These are phyloP conservation scores for Hippocampus zosterae DNA, from an alignment of 2,113 vertebrate genomes.

Conservation along the genomic window DNA sequence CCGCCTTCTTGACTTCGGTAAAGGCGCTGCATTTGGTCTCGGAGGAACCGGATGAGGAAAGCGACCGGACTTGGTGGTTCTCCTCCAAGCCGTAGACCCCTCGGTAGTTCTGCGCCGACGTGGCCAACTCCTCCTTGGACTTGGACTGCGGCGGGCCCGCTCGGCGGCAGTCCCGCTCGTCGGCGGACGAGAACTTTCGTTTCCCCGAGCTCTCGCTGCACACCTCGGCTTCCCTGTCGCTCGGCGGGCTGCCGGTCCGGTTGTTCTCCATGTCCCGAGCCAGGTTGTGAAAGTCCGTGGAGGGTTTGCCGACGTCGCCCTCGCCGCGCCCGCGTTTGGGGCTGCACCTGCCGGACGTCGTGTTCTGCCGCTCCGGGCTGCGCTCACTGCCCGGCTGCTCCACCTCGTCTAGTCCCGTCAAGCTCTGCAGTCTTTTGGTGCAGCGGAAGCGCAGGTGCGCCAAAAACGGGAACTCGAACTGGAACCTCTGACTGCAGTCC, in stretches of 20 bases:
- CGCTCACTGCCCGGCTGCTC: conserved; percentile 62
- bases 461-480: conserved; percentile 91
- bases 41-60: conserved; percentile 72
- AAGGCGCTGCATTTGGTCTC: conserved; percentile 91
- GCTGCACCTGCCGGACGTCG: conserved; percentile 61
- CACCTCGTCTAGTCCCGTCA: conserved; percentile 68
- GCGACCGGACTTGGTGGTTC: conserved; percentile 74
- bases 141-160: conserved; percentile 55
- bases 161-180: conserved; percentile 55
- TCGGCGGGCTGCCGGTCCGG: conserved; percentile 64
- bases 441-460: conserved; percentile 93
- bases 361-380: conserved; percentile 51
- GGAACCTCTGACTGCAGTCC: conserved; percentile 93
- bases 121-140: conserved; percentile 83
- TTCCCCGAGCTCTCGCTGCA: conserved; percentile 76
- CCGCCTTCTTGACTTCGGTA: conserved; percentile 87
- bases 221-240: conserved; percentile 75
- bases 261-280: conserved; percentile 89
- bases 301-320: conserved; percentile 77
- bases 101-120: conserved; percentile 84
- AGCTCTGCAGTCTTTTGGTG: conserved; percentile 83
- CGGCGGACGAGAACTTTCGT: conserved; percentile 75
- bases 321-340: conserved; percentile 71
- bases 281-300: conserved; percentile 94
- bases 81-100: conserved; percentile 86